Percentiles rank a stretch among this genome's conserved stretches.
Evolutionary conservation across 2,888 invertebrate species (phyloP).

Genomic region (Anodontia alba): DNA sequence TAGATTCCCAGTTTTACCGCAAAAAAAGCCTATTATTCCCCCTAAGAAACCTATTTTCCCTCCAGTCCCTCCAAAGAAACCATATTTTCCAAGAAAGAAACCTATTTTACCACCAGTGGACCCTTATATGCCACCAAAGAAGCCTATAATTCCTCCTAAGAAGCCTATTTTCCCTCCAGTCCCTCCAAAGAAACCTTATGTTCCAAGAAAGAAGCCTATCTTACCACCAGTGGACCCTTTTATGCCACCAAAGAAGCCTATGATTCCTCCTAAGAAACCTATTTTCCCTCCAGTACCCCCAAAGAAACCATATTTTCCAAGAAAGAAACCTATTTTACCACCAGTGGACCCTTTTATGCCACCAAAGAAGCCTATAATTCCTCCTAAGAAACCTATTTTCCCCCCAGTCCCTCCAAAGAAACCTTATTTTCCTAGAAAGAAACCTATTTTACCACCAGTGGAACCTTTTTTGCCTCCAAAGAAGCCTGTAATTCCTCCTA

Average conservation of each 20-base stretch:
- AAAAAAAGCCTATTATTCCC: neutral
- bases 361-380: neutral
- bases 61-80: neutral
- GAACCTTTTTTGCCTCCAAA: neutral
- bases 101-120: neutral
- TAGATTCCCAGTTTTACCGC: neutral
- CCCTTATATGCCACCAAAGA: neutral
- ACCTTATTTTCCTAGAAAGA: neutral
- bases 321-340: neutral
- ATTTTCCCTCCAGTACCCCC: neutral
- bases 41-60: neutral
- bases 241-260: constrained; percentile 4
- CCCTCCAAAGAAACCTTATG: neutral
- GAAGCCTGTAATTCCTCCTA: neutral
- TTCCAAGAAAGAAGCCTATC: constrained; percentile 4
- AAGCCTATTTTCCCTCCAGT: neutral
- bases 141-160: constrained; percentile 9
- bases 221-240: constrained; percentile 8
- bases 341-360: neutral
- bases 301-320: constrained; percentile 14
- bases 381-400: neutral
- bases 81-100: constrained; percentile 3
- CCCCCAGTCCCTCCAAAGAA: neutral
- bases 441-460: neutral
- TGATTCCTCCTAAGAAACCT: neutral